Base-by-base conservation (phyloP, 2,888 invertebrate species). In the Nomada flava region DNA sequence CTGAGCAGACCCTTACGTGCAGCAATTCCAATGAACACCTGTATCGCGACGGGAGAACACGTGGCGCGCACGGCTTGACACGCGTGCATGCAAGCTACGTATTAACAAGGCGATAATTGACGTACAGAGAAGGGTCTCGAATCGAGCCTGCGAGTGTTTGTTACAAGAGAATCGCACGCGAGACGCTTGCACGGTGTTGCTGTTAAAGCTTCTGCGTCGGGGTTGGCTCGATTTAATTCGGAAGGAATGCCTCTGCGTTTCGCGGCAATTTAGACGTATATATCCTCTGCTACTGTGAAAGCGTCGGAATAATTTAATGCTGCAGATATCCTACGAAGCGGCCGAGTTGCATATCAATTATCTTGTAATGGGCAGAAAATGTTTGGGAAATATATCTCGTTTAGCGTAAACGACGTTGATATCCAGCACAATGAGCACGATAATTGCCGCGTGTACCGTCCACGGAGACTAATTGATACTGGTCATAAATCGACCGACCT, bases 21-120 rank as follows among this genome's bases (percentile, higher is more conserved):
- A 42, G 15, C n/a, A 20, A 23, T 36, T 42, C 55, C 55, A 50
- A 10, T 63, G 47, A 82, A 80, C 83, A 86, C 88, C 86, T 85
- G 81, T 76, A 69, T 26, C 65, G 50, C 55, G 53, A 53, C 29
- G 55, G 23, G 29, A 68, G 75, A 79, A 82, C 82, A 87, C 87
- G 82, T 79, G 86, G 60, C 79, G 53, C 80, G 63, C 64, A 23
- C 62, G 36, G 59, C 67, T 67, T 69, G 82, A 74, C 70, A 72
- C 71, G 59, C 76, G 74, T 23, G 53, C 73, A 36, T 57, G 52
- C n/a, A 29, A 72, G 62, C 57, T 44, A 63, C 57, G 62, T 65
- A 79, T 83, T 78, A 85, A 87, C 74, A 68, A 76, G 76, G 68
- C 79, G 84, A 88, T 88, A 88, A 88, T 88, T 83, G 84, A 83